phyloP scores from a whole-genome alignment of 2,113 vertebrate genomes.

The Platysteira castanea region DNA sequence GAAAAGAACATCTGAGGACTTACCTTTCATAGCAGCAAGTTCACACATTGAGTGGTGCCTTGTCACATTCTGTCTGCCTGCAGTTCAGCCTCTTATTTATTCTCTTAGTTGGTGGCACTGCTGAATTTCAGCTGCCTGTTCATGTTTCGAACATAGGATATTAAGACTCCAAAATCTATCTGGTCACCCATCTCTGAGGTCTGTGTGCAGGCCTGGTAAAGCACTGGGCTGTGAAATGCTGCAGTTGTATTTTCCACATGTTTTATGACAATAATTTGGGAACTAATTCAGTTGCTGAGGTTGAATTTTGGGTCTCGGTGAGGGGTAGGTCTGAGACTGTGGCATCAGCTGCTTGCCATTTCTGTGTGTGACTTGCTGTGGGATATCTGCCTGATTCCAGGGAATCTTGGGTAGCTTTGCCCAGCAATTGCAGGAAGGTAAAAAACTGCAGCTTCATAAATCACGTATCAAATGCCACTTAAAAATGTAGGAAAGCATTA shows the following conservation, averaged over 20 bases:
- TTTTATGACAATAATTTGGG: neutral
- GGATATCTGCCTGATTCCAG: neutral
- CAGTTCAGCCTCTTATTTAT: neutral
- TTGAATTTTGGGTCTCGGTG: neutral
- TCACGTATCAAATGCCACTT: neutral
- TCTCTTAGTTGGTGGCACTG: neutral
- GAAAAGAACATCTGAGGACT: neutral
- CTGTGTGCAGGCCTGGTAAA: neutral
- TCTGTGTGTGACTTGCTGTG: neutral
- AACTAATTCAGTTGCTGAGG: neutral
- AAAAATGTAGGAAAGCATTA: neutral
- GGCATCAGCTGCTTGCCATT: neutral
- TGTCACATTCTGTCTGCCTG: neutral
- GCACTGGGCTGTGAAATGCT: neutral
- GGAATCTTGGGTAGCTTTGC: neutral
- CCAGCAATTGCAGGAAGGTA: neutral
- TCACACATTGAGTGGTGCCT: neutral
- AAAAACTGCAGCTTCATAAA: neutral
- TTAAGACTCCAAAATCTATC: neutral
- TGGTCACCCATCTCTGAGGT: neutral
- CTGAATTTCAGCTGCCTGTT: neutral
- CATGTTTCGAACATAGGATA: fast-evolving
- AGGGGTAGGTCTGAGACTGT: neutral
- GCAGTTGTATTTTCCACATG: neutral
- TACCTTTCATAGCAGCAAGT: neutral